A percentile compares a stretch with the other conserved stretches of the same genome.
Conservation (phyloP, 2,113 vertebrate genomes). For the Malurus alboscapulatus region DNA sequence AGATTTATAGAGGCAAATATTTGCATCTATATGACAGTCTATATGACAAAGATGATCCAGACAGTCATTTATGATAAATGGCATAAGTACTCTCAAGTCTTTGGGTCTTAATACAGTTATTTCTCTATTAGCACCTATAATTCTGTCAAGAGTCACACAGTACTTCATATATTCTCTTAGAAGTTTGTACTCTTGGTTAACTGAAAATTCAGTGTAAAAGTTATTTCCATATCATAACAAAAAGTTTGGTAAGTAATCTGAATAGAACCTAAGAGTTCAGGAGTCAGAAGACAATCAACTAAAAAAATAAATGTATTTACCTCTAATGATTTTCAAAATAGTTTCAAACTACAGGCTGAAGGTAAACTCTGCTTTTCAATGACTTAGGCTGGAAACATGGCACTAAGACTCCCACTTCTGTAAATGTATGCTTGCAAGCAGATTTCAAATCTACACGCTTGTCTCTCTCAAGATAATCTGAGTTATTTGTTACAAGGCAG, state of each 20-base stretch:
- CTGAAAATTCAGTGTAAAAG: background rate
- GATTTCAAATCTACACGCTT: background rate
- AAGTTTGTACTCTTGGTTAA: background rate
- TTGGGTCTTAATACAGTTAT: background rate
- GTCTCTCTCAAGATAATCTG: background rate
- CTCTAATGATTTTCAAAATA: background rate
- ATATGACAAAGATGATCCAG: background rate
- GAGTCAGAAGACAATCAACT: background rate
- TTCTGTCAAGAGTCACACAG: background rate
- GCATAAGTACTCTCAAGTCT: background rate
- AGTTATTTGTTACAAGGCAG: background rate
- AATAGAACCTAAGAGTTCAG: background rate
- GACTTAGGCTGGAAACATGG: background rate
- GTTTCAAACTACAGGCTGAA: background rate
- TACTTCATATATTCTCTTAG: background rate
- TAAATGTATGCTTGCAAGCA: background rate
- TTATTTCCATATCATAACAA: background rate
- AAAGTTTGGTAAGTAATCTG: background rate
- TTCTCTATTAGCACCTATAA: background rate
- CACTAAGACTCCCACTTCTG: background rate
- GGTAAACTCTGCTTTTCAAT: background rate
- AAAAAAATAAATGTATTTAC: background rate
- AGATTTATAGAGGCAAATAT: background rate
- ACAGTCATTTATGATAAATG: background rate
- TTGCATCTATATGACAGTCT: background rate